A percentile compares a stretch with the other conserved stretches of the same genome.
Conservation (phyloP, 2,797 vertebrate species). For the Ispidina lecontei region DNA sequence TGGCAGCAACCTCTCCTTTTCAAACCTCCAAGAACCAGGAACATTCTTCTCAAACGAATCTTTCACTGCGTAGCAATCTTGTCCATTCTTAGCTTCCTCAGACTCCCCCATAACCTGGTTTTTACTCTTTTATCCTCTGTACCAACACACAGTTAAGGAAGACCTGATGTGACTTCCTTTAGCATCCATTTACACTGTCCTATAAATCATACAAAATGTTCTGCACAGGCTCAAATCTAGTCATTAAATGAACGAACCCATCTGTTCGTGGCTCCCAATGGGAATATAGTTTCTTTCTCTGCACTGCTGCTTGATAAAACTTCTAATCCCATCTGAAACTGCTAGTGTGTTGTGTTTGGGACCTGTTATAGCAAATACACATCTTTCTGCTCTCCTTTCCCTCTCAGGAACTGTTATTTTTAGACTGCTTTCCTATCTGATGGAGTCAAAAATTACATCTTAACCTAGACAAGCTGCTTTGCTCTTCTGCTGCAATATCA, state of each 20-base stretch:
- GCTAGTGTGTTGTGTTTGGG: constrained; percentile 11
- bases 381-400: background rate
- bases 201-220: constrained; percentile 48
- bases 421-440: constrained; percentile 6
- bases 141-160: background rate
- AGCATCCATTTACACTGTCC: constrained; percentile 30
- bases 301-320: constrained; percentile 29
- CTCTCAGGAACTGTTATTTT: constrained; percentile 22
- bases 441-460: constrained; percentile 21
- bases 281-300: constrained; percentile 40
- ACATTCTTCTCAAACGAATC: background rate
- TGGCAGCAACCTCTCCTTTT: background rate
- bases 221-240: constrained; percentile 37
- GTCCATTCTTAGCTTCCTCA: background rate
- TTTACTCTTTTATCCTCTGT: background rate
- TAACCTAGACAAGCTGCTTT: background rate
- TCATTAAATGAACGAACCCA: constrained; percentile 36
- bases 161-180: constrained; percentile 40
- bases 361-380: constrained; percentile 19
- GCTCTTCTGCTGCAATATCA: background rate
- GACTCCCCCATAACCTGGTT: background rate
- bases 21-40: background rate
- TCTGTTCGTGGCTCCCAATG: constrained; percentile 34
- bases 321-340: constrained; percentile 28
- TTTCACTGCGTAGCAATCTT: background rate